Conservation (phyloP, 2,888 invertebrate species). For the Malachius bipustulatus region DNA sequence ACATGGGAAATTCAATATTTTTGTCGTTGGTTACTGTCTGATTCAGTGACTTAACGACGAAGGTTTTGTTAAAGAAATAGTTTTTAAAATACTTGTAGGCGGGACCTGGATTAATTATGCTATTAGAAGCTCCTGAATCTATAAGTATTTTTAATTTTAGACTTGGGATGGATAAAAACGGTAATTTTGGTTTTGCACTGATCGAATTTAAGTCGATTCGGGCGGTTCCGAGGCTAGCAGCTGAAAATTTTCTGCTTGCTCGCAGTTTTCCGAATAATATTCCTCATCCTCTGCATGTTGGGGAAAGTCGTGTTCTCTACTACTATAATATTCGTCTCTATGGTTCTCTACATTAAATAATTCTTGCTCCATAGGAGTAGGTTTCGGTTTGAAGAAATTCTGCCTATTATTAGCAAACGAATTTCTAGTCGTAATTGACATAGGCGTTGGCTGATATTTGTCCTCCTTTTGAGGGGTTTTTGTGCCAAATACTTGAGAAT, state of each 20-base stretch:
- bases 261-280: too few species aligned
- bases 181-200: slow-evolving; percentile 5
- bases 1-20: neutral
- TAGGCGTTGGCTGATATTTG: slow-evolving; percentile 8
- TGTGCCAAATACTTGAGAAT: neutral
- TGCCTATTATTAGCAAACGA: neutral
- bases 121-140: slow-evolving; percentile 12
- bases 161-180: neutral
- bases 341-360: slow-evolving; percentile 10
- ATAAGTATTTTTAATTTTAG: slow-evolving; percentile 11
- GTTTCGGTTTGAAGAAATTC: neutral
- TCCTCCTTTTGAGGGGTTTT: neutral
- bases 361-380: slow-evolving; percentile 7
- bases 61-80: slow-evolving; percentile 4
- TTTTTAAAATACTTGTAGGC: slow-evolving; percentile 9
- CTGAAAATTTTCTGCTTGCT: slow-evolving; percentile 10
- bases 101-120: slow-evolving; percentile 10
- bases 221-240: slow-evolving; percentile 9
- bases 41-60: neutral
- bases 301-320: neutral
- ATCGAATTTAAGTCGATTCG: slow-evolving; percentile 11
- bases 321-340: slow-evolving; percentile 5
- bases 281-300: too few species aligned
- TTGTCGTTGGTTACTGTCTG: neutral
- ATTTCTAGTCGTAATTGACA: slow-evolving; percentile 9